These are phyloP conservation scores for Eurytoma californica DNA, from an alignment of 2,888 invertebrate genomes.

Conservation along the genomic window DNA sequence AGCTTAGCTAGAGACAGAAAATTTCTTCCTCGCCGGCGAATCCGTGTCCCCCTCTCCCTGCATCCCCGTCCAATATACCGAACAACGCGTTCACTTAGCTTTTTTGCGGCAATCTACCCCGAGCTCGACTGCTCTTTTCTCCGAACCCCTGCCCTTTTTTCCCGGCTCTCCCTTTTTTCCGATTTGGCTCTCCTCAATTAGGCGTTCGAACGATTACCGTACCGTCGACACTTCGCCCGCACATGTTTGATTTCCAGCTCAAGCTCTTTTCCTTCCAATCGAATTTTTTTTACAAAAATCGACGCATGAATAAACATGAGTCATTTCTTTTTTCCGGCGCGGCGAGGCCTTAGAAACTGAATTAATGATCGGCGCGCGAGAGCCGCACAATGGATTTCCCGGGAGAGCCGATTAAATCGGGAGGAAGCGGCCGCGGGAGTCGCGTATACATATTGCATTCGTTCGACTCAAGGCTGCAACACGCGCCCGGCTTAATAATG, in stretches of 20 bases:
- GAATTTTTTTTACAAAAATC: background rate
- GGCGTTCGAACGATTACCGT: no score
- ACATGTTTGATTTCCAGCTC: background rate
- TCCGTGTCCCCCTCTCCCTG: background rate
- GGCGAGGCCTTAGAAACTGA: background rate
- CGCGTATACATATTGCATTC: background rate
- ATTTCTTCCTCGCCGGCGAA: no score
- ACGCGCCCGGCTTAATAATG: slow-evolving; percentile 6
- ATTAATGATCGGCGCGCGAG: background rate
- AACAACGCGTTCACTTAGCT: slow-evolving; percentile 42
- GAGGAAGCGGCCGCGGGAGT: background rate
- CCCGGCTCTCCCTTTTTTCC: slow-evolving; percentile 21
- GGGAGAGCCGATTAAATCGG: slow-evolving; percentile 13
- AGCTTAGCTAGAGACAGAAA: background rate
- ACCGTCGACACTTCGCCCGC: background rate
- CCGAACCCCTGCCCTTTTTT: slow-evolving; percentile 36
- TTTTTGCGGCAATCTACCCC: slow-evolving; percentile 33
- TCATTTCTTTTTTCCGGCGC: background rate
- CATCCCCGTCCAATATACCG: slow-evolving; percentile 47
- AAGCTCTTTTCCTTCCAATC: slow-evolving; percentile 20
- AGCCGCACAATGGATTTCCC: slow-evolving; percentile 7
- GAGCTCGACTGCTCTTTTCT: slow-evolving; percentile 8
- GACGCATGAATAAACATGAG: background rate
- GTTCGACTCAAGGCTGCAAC: background rate
- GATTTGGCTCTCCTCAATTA: background rate